These are phyloP conservation scores for Pollenia angustigena DNA, from an alignment of 2,888 invertebrate genomes.

Conservation along the genomic window DNA sequence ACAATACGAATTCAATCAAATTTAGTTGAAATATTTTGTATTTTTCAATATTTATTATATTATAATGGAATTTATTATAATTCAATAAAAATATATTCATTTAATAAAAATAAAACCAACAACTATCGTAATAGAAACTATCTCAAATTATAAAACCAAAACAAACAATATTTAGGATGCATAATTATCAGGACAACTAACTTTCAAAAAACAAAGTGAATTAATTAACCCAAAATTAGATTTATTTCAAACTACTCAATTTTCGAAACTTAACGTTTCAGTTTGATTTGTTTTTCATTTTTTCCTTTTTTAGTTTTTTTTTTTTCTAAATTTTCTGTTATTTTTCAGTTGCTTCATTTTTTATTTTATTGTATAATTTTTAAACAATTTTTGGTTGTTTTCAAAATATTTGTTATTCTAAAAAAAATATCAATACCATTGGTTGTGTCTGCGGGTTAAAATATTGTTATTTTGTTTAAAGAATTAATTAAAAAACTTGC, in stretches of 20 bases:
- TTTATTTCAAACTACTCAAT: not conserved
- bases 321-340: not conserved
- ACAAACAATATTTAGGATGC: slow-evolving; percentile 12
- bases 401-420: slow-evolving; percentile 31
- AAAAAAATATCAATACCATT: slow-evolving; percentile 7
- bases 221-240: not conserved
- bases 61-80: slow-evolving; percentile 83
- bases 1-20: slow-evolving; percentile 77
- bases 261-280: slow-evolving; percentile 56
- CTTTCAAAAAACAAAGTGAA: not conserved
- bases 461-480: slow-evolving; percentile 44
- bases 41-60: slow-evolving; percentile 78
- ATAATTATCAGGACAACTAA: not conserved
- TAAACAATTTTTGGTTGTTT: slow-evolving; percentile 4
- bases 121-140: slow-evolving; percentile 55
- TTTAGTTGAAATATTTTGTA: slow-evolving; percentile 81
- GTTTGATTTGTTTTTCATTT: not conserved
- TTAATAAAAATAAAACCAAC: slow-evolving; percentile 75
- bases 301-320: not conserved
- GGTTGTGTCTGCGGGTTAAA: slow-evolving; percentile 34
- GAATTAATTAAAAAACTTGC: not conserved
- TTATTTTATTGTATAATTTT: not conserved
- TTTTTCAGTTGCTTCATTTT: not conserved
- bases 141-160: slow-evolving; percentile 14
- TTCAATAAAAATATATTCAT: slow-evolving; percentile 79